Percentiles rank a stretch among this genome's conserved stretches.
Conservation (phyloP, 2,797 vertebrate genomes). For the Zenarchopterus dispar region DNA sequence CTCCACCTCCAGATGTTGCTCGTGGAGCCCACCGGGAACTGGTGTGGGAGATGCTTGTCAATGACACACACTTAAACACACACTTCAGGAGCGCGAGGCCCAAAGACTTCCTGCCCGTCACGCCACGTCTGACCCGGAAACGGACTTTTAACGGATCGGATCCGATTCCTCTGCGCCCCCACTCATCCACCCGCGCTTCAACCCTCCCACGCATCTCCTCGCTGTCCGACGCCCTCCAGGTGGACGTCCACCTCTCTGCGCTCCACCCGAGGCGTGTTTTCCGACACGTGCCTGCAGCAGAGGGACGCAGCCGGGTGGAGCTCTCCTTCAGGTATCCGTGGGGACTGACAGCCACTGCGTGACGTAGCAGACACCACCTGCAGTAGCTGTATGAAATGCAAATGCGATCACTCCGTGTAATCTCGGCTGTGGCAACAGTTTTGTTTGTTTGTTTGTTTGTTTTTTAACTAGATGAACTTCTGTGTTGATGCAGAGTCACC, state of each 20-base stretch:
- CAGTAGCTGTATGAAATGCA: constrained; percentile 57
- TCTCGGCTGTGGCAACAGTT: constrained; percentile 37
- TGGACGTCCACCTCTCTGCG: constrained; percentile 24
- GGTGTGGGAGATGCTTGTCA: too few species aligned
- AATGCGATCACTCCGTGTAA: constrained; percentile 48
- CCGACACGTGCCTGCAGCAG: constrained; percentile 23
- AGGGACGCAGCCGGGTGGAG: constrained; percentile 48
- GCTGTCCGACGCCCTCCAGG: background rate
- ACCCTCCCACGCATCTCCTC: background rate
- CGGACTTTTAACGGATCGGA: background rate
- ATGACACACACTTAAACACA: too few species aligned
- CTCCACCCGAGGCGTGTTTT: constrained; percentile 40
- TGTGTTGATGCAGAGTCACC: constrained; percentile 40
- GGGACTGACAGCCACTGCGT: constrained; percentile 60
- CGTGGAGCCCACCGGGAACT: too few species aligned
- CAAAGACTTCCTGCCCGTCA: background rate
- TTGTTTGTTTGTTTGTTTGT: too few species aligned
- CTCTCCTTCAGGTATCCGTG: constrained; percentile 76
- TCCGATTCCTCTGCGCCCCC: background rate
- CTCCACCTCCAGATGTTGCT: too few species aligned
- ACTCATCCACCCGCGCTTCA: constrained; percentile 18
- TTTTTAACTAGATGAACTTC: too few species aligned
- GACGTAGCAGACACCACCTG: constrained; percentile 64
- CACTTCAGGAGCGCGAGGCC: too few species aligned
- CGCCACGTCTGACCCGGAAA: background rate